These are phyloP conservation scores for Poeciliopsis gracilis DNA, from an alignment of 2,797 vertebrate species.

Conservation along the genomic window DNA sequence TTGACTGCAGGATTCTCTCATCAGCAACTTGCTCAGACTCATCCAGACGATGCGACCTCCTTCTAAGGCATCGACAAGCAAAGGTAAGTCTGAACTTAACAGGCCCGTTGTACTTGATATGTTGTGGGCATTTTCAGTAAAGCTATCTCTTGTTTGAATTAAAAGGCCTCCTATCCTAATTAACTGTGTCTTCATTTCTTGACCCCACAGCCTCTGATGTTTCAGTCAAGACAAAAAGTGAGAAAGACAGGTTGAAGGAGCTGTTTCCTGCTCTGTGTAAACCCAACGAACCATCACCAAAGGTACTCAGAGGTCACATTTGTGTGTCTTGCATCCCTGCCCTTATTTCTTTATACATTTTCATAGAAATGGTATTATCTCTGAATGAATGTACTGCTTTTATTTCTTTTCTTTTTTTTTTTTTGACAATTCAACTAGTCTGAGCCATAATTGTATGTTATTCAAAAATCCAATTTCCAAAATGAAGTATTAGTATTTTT, in stretches of 20 bases:
- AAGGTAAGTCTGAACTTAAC: constrained; percentile 74
- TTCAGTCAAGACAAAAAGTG: constrained; percentile 81
- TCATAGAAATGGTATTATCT: background rate
- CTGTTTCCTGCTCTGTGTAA: constrained; percentile 93
- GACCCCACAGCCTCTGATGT: constrained; percentile 68
- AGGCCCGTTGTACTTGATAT: background rate
- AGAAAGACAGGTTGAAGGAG: constrained; percentile 92
- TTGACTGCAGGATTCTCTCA: constrained; percentile 89
- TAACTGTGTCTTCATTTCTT: too few relatives aligned
- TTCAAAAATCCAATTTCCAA: background rate
- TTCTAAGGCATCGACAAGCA: constrained; percentile 82
- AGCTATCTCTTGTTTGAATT: background rate
- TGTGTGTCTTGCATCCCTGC: background rate
- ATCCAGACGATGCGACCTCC: constrained; percentile 98
- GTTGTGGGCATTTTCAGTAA: background rate
- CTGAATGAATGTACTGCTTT: background rate
- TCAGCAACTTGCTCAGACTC: constrained; percentile 92
- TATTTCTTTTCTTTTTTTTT: background rate
- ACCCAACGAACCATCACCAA: constrained; percentile 86
- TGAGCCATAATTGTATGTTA: background rate
- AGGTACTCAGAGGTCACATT: constrained; percentile 71
- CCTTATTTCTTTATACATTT: background rate
- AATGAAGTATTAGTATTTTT: background rate
- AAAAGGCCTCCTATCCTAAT: background rate
- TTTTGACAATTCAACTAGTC: background rate